Base-by-base conservation (phyloP, 2,797 vertebrate species). In the Sebastes hubbsi region DNA sequence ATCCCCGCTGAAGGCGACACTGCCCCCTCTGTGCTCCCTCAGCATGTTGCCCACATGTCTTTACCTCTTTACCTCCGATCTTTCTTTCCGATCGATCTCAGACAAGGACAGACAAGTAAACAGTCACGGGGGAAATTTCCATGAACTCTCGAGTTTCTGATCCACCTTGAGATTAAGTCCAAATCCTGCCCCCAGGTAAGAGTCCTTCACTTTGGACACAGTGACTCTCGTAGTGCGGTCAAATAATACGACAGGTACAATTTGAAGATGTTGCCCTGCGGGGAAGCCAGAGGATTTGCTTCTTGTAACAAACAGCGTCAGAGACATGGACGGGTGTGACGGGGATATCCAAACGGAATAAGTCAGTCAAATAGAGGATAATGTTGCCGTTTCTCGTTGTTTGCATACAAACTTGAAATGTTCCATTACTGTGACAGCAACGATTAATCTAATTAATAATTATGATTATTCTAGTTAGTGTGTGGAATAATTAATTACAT, bases 81-180 rank as follows among this genome's bases (percentile, higher is more conserved):
- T 58, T 63, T 58, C 58, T 30, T 73, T 42, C 2, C 1, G 24
- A 83, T 85, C 20, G 2, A 49, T 79, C 55, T 56, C 56, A 34
- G 66, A 73, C 29, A 63, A 68, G 69, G 36, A 70, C 61, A 32
- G 9, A 62, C 10, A 20, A 56, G 58, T 18, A 71, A 16, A 62
- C 14, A 49, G 46, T 54, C 42, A 6, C 3, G 1, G 54, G 52
- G 14, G 30, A 18, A 52, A n/a, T 58, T 65, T 78, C 65, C 42
- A 59, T 62, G 27, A 78, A 80, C 64, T 72, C 69, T 72, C 46
- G n/a, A 6, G 16, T 59, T 46, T 82, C 34, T 60, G 54, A 81
- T 72, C 64, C 72, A 72, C 22, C 68, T 30, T 54, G 58, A 76
- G 61, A 88, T 80, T 75, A 86, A 64, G 42, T 64, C 29, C 20